phyloP scores from a whole-genome alignment of 2,797 vertebrate species.

The Carapus acus region DNA sequence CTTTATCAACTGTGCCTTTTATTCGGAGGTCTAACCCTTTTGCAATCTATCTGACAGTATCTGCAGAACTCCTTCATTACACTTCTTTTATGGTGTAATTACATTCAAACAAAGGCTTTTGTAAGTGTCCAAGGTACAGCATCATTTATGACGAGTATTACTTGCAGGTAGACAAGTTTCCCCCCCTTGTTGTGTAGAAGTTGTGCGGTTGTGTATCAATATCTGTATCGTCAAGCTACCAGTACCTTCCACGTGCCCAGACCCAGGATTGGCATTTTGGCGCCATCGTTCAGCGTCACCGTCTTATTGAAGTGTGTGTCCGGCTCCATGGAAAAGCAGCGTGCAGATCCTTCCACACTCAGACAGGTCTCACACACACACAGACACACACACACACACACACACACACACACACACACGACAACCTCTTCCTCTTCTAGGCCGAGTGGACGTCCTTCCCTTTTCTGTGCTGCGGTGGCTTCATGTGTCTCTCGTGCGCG shows the following conservation, averaged over 20 bases:
- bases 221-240: no score
- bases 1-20: no score
- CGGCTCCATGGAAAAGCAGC: slow-evolving; percentile 44
- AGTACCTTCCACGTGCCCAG: slow-evolving; percentile 75
- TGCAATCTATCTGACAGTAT: no score
- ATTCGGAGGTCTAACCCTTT: no score
- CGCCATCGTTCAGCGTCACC: slow-evolving; percentile 67
- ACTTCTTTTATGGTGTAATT: no score
- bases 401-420: slow-evolving; percentile 32
- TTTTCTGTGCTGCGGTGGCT: slow-evolving; percentile 23
- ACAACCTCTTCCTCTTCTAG: slow-evolving; percentile 5
- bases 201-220: no score
- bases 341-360: not conserved
- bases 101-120: no score
- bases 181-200: no score
- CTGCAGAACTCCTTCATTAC: no score
- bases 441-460: slow-evolving; percentile 21
- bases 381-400: slow-evolving; percentile 45
- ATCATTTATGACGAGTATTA: no score
- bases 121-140: no score
- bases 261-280: slow-evolving; percentile 69
- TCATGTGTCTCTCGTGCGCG: not conserved
- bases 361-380: slow-evolving; percentile 13
- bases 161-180: no score
- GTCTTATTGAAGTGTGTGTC: slow-evolving; percentile 36